Conservation (phyloP, 2,113 vertebrate genomes). For the Axis porcinus region DNA sequence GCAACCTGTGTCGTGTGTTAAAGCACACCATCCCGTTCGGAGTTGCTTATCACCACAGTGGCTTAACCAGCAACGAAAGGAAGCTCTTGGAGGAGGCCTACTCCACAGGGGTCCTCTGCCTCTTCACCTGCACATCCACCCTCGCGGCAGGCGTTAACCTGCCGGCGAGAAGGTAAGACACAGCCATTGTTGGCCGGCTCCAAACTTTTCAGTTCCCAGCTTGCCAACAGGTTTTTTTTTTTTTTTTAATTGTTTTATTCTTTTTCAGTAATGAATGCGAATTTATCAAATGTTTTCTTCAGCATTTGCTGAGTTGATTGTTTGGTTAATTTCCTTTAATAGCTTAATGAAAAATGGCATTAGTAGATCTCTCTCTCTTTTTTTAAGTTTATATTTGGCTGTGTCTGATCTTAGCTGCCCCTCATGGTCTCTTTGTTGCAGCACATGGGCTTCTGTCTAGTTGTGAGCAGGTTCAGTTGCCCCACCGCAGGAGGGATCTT, state of each 20-base stretch:
- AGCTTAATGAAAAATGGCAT: conserved; percentile 15
- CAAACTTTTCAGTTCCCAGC: neutral
- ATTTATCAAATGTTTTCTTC: neutral
- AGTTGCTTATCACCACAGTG: conserved; percentile 96
- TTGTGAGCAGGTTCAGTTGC: neutral
- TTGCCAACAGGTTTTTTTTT: neutral
- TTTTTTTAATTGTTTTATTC: neutral
- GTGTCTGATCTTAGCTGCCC: neutral
- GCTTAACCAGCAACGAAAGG: conserved; percentile 92
- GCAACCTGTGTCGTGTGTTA: conserved; percentile 89
- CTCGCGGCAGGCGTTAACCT: conserved; percentile 96
- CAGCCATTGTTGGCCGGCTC: neutral
- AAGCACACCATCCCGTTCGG: conserved; percentile 88
- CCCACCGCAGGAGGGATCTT: neutral
- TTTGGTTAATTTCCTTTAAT: neutral
- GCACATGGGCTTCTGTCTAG: neutral
- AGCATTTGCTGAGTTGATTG: neutral
- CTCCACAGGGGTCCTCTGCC: conserved; percentile 88
- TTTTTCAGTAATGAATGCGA: neutral
- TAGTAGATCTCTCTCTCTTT: neutral
- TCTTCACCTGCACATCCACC: conserved; percentile 95
- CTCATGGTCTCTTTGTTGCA: neutral
- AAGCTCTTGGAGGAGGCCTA: conserved; percentile 94
- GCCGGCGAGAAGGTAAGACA: conserved; percentile 91
- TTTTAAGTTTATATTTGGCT: neutral